A percentile compares a stretch with the other conserved stretches of the same genome.
phyloP scores from a whole-genome alignment of 2,113 vertebrate species.

The Casuarius casuarius region DNA sequence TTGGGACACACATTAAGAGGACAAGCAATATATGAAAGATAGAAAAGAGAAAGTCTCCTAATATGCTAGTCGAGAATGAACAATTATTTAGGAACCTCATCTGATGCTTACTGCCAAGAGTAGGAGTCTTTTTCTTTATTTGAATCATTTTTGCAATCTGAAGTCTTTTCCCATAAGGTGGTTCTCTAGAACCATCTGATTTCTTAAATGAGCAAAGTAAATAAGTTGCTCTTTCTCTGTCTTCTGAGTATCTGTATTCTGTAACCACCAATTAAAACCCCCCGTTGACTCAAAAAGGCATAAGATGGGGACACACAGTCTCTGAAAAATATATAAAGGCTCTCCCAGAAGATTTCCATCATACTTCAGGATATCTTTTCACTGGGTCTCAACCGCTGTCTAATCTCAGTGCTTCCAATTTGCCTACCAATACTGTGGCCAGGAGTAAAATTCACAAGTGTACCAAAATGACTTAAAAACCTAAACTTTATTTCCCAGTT shows the following conservation, averaged over 20 bases:
- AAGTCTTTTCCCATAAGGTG: constrained; percentile 2
- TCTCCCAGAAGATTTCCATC: background rate
- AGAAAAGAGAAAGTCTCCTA: background rate
- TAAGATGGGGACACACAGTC: background rate
- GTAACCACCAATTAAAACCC: background rate
- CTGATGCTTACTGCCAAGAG: background rate
- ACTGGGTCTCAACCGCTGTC: background rate
- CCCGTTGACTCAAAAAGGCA: background rate
- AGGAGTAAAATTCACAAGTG: background rate
- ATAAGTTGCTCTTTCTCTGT: constrained; percentile 23
- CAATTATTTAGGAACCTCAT: constrained; percentile 15
- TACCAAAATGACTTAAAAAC: background rate
- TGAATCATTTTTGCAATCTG: background rate
- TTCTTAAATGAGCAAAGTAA: constrained; percentile 31
- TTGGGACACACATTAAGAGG: background rate
- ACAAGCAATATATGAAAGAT: background rate
- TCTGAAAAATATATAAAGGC: background rate
- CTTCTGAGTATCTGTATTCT: background rate
- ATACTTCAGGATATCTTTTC: background rate
- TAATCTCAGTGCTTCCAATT: background rate
- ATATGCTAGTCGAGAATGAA: constrained; percentile 1
- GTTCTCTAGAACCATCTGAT: constrained; percentile 8
- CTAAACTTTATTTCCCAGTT: background rate
- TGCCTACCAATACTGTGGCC: background rate
- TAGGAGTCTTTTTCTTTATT: background rate